Percentiles rank a stretch among this genome's conserved stretches.
Conservation (phyloP, 2,113 vertebrate species). For the Phoenicopterus ruber region DNA sequence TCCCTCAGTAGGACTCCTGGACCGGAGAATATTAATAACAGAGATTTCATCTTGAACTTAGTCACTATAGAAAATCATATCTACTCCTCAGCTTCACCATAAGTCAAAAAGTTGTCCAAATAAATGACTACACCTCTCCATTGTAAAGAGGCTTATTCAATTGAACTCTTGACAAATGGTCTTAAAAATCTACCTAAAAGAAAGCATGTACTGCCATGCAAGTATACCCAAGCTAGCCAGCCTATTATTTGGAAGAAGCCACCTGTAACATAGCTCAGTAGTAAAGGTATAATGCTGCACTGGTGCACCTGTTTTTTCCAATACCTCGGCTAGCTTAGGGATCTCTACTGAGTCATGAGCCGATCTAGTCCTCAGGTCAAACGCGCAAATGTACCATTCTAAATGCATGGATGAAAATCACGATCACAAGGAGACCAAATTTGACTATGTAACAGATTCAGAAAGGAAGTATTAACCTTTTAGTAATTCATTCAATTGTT, state of each 20-base stretch:
- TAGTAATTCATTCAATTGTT: background rate
- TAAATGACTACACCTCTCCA: background rate
- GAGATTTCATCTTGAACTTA: background rate
- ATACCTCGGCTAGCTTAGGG: background rate
- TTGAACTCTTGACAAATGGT: background rate
- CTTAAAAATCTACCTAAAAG: background rate
- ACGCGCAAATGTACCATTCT: accelerated
- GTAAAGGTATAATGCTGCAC: background rate
- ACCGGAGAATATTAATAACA: background rate
- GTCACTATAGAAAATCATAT: background rate
- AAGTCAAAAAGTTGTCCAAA: background rate
- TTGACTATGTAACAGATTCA: background rate
- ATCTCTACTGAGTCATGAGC: background rate
- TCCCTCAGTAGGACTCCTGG: background rate
- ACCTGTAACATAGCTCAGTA: background rate
- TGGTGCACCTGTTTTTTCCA: background rate
- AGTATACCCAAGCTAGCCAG: background rate
- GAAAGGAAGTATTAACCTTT: background rate
- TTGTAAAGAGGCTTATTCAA: background rate
- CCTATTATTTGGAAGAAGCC: background rate
- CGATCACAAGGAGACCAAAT: background rate
- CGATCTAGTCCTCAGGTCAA: background rate
- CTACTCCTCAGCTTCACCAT: background rate
- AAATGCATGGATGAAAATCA: background rate
- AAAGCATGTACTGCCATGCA: background rate